Percentiles rank a stretch among this genome's conserved stretches.
phyloP scores from a whole-genome alignment of 2,113 vertebrate genomes.

The Entomyzon cyanotis region DNA sequence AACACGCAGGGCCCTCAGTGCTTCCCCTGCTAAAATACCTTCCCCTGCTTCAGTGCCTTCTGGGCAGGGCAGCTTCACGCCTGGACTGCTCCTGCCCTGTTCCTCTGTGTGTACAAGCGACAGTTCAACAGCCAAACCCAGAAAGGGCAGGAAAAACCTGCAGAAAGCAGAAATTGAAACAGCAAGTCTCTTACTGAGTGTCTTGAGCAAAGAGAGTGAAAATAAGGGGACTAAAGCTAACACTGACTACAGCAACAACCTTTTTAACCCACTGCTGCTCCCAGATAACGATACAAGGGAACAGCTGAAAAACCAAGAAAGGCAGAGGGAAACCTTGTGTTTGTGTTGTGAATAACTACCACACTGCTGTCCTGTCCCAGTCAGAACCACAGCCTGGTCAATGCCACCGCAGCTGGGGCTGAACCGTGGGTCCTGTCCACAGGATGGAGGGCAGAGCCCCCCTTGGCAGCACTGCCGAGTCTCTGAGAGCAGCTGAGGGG shows the following conservation, averaged over 20 bases:
- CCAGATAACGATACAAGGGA: neutral
- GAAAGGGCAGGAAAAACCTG: neutral
- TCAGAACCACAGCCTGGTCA: neutral
- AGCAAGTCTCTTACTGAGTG: neutral
- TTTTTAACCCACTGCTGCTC: neutral
- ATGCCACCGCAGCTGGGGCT: neutral
- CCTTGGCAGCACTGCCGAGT: neutral
- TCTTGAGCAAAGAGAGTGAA: neutral
- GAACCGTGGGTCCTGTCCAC: neutral
- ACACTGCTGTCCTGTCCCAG: accelerated
- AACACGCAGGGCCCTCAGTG: accelerated
- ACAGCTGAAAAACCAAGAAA: neutral
- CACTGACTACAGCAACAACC: neutral
- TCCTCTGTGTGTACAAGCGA: neutral
- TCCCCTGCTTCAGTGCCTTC: neutral
- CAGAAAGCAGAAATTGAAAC: neutral
- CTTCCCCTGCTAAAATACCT: neutral
- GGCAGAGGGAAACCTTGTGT: neutral
- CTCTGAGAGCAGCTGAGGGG: neutral
- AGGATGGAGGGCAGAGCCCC: neutral
- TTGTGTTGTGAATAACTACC: neutral
- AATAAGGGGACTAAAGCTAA: neutral
- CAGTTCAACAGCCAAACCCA: neutral
- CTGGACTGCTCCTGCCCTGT: neutral
- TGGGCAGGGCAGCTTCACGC: neutral